A percentile compares a stretch with the other conserved stretches of the same genome.
Evolutionary conservation across 2,888 invertebrate species (phyloP).

Genomic region (Agapostemon virescens): DNA sequence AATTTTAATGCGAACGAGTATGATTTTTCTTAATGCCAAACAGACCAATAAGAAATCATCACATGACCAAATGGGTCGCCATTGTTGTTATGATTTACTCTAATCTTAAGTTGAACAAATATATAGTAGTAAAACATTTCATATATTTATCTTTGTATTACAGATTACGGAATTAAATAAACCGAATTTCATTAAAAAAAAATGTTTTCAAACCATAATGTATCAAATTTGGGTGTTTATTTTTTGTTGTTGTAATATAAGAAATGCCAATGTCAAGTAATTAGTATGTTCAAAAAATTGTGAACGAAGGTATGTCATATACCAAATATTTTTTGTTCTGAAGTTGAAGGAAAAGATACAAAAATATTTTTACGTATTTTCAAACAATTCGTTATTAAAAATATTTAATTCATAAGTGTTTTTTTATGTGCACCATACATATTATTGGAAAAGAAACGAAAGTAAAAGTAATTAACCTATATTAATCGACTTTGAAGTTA

Average conservation of each 20-base stretch:
- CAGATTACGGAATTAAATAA: not conserved
- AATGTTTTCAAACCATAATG: not conserved
- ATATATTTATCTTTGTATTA: not conserved
- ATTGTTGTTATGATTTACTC: not conserved
- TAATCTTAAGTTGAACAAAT: conserved; percentile 5
- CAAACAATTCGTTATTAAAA: not conserved
- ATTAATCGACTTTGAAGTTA: conserved; percentile 20
- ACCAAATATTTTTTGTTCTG: conserved; percentile 12
- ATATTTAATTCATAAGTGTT: not conserved
- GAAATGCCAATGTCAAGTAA: conserved; percentile 2
- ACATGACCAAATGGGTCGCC: not conserved
- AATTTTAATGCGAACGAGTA: not conserved
- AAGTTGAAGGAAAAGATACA: not conserved
- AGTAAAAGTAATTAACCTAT: conserved; percentile 34
- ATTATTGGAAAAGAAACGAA: conserved; percentile 16
- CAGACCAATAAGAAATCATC: not conserved
- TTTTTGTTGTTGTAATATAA: not conserved
- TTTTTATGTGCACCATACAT: not conserved
- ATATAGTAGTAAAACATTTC: not conserved
- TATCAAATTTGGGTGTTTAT: not conserved
- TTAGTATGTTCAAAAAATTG: conserved; percentile 18
- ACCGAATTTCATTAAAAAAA: not conserved
- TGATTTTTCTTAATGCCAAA: not conserved
- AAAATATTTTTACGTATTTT: conserved; percentile 4
- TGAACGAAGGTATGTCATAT: conserved; percentile 14